Conservation (phyloP, 1,140 invertebrate species). For the Cataglyphis hispanica region DNA sequence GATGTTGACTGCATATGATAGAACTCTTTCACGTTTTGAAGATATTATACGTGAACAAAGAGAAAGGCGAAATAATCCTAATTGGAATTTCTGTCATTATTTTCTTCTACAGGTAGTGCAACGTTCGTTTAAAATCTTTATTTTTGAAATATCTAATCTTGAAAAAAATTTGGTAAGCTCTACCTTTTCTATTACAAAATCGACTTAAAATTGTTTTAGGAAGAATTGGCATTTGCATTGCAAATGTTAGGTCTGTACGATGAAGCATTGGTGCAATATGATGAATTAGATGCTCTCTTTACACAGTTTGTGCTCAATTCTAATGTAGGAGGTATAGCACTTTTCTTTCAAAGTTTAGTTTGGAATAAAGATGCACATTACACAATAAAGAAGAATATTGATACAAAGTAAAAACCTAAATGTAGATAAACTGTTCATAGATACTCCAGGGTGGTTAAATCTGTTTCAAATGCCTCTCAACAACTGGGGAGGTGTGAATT, state of each 20-base stretch:
- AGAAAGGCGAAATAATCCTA: constrained; percentile 95
- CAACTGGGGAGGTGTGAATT: constrained; percentile 93
- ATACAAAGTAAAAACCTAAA: constrained; percentile 43
- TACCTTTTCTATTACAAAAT: constrained; percentile 9
- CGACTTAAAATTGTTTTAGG: constrained; percentile 88
- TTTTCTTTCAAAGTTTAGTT: neutral
- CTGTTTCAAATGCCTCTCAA: constrained; percentile 92
- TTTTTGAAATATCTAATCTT: neutral
- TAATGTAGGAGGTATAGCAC: constrained; percentile 90
- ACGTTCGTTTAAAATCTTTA: neutral
- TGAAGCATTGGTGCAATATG: constrained; percentile 98
- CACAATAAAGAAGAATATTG: neutral
- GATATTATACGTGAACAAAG: constrained; percentile 96
- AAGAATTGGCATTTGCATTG: constrained; percentile 97
- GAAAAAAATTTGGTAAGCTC: neutral
- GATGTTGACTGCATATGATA: constrained; percentile 95
- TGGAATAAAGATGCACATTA: neutral
- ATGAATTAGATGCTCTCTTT: constrained; percentile 98
- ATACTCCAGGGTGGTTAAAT: constrained; percentile 93
- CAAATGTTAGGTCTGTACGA: constrained; percentile 97
- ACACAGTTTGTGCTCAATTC: constrained; percentile 98
- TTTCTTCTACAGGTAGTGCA: constrained; percentile 94
- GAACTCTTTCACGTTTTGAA: constrained; percentile 94
- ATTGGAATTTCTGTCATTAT: constrained; percentile 98
- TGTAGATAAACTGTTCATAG: constrained; percentile 82